These are phyloP conservation scores for Lapara coniferarum DNA, from an alignment of 2,888 invertebrate genomes.

Conservation along the genomic window DNA sequence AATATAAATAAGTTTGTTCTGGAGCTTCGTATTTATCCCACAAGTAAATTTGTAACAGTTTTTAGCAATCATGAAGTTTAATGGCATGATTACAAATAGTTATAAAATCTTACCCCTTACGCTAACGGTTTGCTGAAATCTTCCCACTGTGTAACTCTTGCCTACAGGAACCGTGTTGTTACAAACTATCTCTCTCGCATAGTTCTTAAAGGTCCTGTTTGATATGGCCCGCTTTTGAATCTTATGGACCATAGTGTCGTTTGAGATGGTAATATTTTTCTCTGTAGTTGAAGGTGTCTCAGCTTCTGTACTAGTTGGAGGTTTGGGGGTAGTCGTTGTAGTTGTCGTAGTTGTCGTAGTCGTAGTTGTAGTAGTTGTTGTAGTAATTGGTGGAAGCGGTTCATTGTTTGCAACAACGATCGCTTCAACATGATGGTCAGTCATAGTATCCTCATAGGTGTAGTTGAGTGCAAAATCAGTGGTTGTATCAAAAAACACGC, in stretches of 20 bases:
- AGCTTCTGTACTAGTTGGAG: constrained; percentile 31
- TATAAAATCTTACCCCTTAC: constrained; percentile 85
- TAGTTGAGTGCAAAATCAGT: constrained; percentile 84
- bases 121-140: constrained; percentile 85
- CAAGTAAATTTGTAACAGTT: too few species aligned
- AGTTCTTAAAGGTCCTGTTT: constrained; percentile 49
- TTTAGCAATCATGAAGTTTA: neutral
- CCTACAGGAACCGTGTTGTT: constrained; percentile 85
- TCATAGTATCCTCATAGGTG: constrained; percentile 85
- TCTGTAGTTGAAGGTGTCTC: constrained; percentile 37
- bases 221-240: constrained; percentile 53
- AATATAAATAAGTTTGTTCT: too few species aligned
- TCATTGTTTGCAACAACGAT: constrained; percentile 88
- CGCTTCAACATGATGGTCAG: constrained; percentile 86
- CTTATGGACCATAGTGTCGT: constrained; percentile 44
- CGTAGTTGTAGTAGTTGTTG: constrained; percentile 61
- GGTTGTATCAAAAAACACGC: constrained; percentile 86
- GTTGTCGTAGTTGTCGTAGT: constrained; percentile 61
- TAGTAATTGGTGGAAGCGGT: constrained; percentile 79
- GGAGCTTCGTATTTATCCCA: too few species aligned
- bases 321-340: constrained; percentile 46
- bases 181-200: constrained; percentile 56
- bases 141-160: constrained; percentile 88
- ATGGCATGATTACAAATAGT: constrained; percentile 18
- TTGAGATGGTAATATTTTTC: constrained; percentile 29